Evolutionary conservation across 92 coral and sea anemone genomes (phyloP).

Genomic region (Porites divaricata): DNA sequence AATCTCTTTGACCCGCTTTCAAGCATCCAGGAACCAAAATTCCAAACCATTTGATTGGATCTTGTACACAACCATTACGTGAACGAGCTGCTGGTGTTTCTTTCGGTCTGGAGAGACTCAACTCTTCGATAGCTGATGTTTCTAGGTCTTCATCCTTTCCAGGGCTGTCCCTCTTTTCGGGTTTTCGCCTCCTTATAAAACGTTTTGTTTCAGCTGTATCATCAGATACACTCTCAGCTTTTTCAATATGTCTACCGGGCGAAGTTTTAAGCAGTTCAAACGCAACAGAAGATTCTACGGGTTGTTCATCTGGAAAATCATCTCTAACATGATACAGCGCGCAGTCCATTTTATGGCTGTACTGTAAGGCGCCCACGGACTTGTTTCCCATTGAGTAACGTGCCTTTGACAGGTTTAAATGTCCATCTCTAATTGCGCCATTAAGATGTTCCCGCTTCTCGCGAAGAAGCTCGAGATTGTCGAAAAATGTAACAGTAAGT

Average conservation of each 20-base stretch:
- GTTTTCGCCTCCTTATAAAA: slow-evolving; percentile 42
- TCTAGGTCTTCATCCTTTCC: not conserved
- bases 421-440: slow-evolving; percentile 85
- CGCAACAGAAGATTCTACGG: not conserved
- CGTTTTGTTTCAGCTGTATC: slow-evolving; percentile 29
- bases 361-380: slow-evolving; percentile 86
- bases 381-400: slow-evolving; percentile 99
- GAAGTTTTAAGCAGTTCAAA: slow-evolving; percentile 52
- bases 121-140: slow-evolving; percentile 51
- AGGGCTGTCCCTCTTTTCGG: slow-evolving; percentile 4
- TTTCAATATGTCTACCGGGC: slow-evolving; percentile 34
- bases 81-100: not conserved
- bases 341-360: slow-evolving; percentile 77
- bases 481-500: slow-evolving; percentile 81
- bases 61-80: slow-evolving; percentile 31
- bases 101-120: slow-evolving; percentile 15
- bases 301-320: slow-evolving; percentile 8
- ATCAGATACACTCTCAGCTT: not conserved
- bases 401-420: slow-evolving; percentile 88
- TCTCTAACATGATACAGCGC: slow-evolving; percentile 57
- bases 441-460: slow-evolving; percentile 64
- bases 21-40: slow-evolving; percentile 89
- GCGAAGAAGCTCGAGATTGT: slow-evolving; percentile 72
- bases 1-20: slow-evolving; percentile 80
- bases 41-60: slow-evolving; percentile 97